Evolutionary conservation across 53 echinoderm and acorn worm genomes (phyloP).

Genomic region (Crossaster papposus): DNA sequence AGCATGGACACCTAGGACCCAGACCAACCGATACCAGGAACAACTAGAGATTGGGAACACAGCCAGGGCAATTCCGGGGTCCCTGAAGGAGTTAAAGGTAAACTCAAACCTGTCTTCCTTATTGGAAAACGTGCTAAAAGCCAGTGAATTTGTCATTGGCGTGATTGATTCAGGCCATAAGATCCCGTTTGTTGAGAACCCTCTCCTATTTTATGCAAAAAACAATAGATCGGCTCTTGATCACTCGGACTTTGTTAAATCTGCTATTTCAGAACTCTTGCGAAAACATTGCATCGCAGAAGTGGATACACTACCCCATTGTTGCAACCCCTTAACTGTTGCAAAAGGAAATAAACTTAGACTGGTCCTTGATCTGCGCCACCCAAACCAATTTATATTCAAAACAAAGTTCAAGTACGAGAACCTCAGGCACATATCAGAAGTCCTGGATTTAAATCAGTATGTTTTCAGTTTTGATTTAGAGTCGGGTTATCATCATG

Average conservation of each 20-base stretch:
- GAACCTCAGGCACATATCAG: background rate
- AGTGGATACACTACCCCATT: background rate
- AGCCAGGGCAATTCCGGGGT: background rate
- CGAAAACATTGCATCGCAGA: background rate
- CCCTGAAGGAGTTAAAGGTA: conserved; percentile 60
- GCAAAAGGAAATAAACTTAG: conserved; percentile 26
- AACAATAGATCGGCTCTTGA: conserved; percentile 34
- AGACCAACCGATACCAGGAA: conserved; percentile 25
- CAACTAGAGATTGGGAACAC: conserved; percentile 25
- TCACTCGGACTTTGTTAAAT: conserved; percentile 16
- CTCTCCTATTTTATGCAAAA: conserved; percentile 30
- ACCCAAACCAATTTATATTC: conserved; percentile 10
- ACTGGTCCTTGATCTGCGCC: conserved; percentile 27
- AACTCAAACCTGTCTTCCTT: conserved; percentile 35
- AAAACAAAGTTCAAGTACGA: conserved; percentile 19
- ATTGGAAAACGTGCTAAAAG: conserved; percentile 44
- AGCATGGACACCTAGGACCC: conserved; percentile 17
- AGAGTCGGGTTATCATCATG: background rate
- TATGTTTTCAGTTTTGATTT: conserved; percentile 9
- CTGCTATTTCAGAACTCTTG: background rate
- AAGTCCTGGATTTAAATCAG: background rate
- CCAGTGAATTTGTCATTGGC: conserved; percentile 40
- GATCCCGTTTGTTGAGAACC: conserved; percentile 21
- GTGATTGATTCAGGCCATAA: conserved; percentile 34
- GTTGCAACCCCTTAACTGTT: conserved; percentile 20